Evolutionary conservation across 2,113 vertebrate species (phyloP).

Genomic region (Antennarius striatus): DNA sequence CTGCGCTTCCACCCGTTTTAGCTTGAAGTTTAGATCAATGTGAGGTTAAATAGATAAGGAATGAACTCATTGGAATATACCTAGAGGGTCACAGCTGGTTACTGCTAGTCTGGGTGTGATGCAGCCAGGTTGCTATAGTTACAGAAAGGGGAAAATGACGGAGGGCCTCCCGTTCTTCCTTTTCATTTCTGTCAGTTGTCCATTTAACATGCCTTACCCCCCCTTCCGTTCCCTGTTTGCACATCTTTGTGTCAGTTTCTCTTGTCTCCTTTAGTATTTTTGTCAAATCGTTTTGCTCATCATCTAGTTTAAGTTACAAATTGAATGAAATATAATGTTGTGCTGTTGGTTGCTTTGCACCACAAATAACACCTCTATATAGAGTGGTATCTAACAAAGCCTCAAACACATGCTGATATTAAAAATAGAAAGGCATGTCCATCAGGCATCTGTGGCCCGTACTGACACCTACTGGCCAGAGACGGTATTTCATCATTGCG

Average conservation of each 20-base stretch:
- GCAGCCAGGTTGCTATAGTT: slow-evolving; percentile 67
- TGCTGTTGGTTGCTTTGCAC: slow-evolving; percentile 4
- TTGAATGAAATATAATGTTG: slow-evolving; percentile 2
- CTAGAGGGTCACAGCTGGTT: slow-evolving; percentile 65
- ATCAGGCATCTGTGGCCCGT: slow-evolving; percentile 23
- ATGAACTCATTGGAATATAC: slow-evolving; percentile 53
- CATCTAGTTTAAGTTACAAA: not conserved
- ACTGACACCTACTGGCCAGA: slow-evolving; percentile 75
- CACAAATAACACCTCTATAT: slow-evolving; percentile 51
- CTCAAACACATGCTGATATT: slow-evolving; percentile 66
- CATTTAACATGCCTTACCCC: slow-evolving; percentile 20
- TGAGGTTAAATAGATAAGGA: slow-evolving; percentile 41
- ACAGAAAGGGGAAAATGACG: slow-evolving; percentile 57
- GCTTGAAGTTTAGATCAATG: slow-evolving; percentile 22
- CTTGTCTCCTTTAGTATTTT: not conserved
- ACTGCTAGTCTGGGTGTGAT: slow-evolving; percentile 50
- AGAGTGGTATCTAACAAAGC: slow-evolving; percentile 65
- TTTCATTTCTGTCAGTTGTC: slow-evolving; percentile 18
- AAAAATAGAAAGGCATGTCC: slow-evolving; percentile 74
- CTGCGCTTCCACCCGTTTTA: slow-evolving; percentile 31
- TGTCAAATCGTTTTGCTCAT: not conserved
- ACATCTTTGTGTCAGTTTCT: slow-evolving; percentile 3
- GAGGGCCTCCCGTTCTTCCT: slow-evolving; percentile 21
- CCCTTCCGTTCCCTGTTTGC: not conserved
- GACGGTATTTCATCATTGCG: not conserved